Evolutionary conservation across 1,140 invertebrate genomes (phyloP).

Genomic region (Zeugodacus cucurbitae): DNA sequence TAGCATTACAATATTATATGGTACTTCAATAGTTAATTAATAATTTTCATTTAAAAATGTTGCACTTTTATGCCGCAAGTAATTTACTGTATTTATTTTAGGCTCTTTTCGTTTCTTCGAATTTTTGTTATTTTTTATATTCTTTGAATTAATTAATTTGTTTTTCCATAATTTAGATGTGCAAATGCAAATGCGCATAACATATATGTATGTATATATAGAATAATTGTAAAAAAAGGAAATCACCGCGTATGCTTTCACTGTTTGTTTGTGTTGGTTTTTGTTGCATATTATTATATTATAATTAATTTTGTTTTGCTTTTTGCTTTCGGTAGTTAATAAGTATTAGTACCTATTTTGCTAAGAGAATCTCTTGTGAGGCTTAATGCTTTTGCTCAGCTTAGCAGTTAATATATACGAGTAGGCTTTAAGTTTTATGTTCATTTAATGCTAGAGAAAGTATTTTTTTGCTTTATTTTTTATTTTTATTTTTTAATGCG

Average conservation of each 20-base stretch:
- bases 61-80: not conserved
- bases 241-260: conserved; percentile 19
- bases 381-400: conserved; percentile 30
- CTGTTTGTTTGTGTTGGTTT: not conserved
- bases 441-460: not conserved
- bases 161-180: conserved; percentile 9
- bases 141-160: not conserved
- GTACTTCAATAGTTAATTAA: conserved; percentile 7
- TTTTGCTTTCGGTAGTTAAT: not conserved
- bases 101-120: not conserved
- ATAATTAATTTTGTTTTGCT: not conserved
- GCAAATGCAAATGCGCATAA: conserved; percentile 26
- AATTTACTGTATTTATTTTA: conserved; percentile 5
- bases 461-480: not conserved
- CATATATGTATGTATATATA: conserved; percentile 27
- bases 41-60: conserved; percentile 19
- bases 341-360: not conserved
- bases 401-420: conserved; percentile 9
- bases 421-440: not conserved
- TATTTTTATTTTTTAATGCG: not conserved
- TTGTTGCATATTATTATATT: not conserved
- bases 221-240: conserved; percentile 23
- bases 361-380: conserved; percentile 6
- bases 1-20: conserved; percentile 35
- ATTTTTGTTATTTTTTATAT: not conserved